These are phyloP conservation scores for Phasianus colchicus DNA, from an alignment of 2,113 vertebrate species.

Conservation along the genomic window DNA sequence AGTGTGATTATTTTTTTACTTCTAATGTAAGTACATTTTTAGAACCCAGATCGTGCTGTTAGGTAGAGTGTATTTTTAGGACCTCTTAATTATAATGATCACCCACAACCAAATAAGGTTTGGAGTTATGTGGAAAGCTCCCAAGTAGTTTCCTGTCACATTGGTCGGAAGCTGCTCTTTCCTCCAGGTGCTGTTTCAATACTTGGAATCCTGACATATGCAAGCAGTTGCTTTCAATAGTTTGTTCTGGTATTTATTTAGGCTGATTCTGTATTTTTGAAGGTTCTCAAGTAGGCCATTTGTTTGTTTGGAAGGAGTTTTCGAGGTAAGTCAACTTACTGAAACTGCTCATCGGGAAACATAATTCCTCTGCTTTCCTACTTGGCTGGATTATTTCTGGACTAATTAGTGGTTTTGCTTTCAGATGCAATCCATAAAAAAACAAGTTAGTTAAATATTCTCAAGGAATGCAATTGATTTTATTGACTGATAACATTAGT, in stretches of 20 bases:
- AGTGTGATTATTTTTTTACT: neutral
- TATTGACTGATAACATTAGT: neutral
- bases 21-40: neutral
- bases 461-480: neutral
- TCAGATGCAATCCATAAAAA: neutral
- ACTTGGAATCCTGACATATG: neutral
- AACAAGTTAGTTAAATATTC: neutral
- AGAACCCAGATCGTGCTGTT: neutral
- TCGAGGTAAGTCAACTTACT: conserved; percentile 26
- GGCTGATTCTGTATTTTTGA: neutral
- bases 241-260: neutral
- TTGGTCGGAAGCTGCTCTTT: conserved; percentile 48
- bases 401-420: neutral
- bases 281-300: neutral
- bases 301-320: neutral
- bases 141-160: conserved; percentile 51
- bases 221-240: neutral
- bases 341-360: neutral
- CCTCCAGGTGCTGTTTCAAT: conserved; percentile 30
- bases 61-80: neutral
- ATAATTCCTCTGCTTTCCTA: neutral
- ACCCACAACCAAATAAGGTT: conserved; percentile 29
- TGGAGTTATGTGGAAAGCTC: neutral
- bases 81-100: conserved; percentile 1
- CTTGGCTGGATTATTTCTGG: neutral